Evolutionary conservation across 2,888 invertebrate species (phyloP).

Genomic region (Clitarchus hookeri): DNA sequence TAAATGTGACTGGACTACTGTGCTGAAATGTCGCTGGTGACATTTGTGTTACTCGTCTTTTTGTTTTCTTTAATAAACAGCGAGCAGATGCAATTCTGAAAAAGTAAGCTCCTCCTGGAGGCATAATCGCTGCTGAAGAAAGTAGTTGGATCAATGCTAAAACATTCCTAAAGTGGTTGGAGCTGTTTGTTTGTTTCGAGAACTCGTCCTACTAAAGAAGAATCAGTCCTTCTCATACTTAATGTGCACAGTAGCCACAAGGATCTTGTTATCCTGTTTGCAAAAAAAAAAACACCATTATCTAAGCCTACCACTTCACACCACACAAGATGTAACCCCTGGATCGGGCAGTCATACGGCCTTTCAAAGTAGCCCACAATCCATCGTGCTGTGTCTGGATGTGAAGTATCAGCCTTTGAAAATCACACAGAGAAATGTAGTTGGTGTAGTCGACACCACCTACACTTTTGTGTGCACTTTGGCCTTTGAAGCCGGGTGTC

Average conservation of each 20-base stretch:
- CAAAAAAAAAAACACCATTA: constrained; percentile 40
- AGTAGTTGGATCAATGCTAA: constrained; percentile 5
- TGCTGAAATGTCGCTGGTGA: background rate
- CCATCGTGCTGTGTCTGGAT: constrained; percentile 37
- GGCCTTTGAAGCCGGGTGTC: constrained; percentile 26
- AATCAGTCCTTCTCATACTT: constrained; percentile 43
- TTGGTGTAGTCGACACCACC: constrained; percentile 39
- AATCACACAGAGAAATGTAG: too few relatives aligned
- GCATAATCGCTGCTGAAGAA: background rate
- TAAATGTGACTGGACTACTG: too few relatives aligned
- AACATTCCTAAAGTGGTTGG: constrained; percentile 16
- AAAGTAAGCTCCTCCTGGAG: background rate
- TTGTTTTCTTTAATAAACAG: background rate
- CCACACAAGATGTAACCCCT: constrained; percentile 44
- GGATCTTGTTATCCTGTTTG: constrained; percentile 44
- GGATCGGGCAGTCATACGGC: constrained; percentile 25
- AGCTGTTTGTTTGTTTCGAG: constrained; percentile 27
- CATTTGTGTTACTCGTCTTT: background rate
- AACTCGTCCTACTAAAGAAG: constrained; percentile 37
- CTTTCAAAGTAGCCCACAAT: constrained; percentile 32
- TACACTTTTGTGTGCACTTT: constrained; percentile 40
- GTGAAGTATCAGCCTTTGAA: constrained; percentile 44
- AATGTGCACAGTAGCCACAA: constrained; percentile 46
- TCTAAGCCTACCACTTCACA: constrained; percentile 45
- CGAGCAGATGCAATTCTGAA: background rate